phyloP scores from a whole-genome alignment of 2,113 vertebrate genomes.

The Nerophis lumbriciformis region DNA sequence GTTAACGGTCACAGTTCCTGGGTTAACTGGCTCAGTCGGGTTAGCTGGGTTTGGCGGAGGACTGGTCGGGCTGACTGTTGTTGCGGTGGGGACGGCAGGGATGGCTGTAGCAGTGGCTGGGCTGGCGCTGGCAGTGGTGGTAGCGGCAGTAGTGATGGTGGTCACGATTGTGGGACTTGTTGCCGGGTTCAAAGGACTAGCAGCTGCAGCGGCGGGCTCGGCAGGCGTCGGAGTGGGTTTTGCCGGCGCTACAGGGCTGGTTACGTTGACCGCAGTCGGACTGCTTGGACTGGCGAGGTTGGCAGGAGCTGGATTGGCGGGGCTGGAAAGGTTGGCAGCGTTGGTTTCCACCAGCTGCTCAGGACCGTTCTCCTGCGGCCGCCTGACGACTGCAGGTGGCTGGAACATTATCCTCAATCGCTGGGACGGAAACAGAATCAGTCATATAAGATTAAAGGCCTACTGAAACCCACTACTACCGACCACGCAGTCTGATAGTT shows the following conservation, averaged over 20 bases:
- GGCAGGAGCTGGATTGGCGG: slow-evolving; percentile 23
- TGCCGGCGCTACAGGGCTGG: slow-evolving; percentile 32
- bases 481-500: no score
- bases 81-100: slow-evolving; percentile 32
- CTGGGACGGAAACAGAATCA: slow-evolving; percentile 55
- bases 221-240: slow-evolving; percentile 19
- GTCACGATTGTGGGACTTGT: slow-evolving; percentile 37
- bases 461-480: no score
- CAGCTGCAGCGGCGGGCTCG: slow-evolving; percentile 68
- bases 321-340: slow-evolving; percentile 47
- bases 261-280: slow-evolving; percentile 64
- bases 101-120: slow-evolving; percentile 19
- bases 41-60: slow-evolving; percentile 48
- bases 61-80: slow-evolving; percentile 51
- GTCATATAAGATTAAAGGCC: slow-evolving; percentile 3
- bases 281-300: slow-evolving; percentile 39
- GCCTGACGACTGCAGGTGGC: slow-evolving; percentile 78
- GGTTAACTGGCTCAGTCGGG: slow-evolving; percentile 49
- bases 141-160: slow-evolving; percentile 36
- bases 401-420: slow-evolving; percentile 90
- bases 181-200: slow-evolving; percentile 46
- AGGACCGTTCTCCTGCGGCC: slow-evolving; percentile 83
- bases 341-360: slow-evolving; percentile 78
- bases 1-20: slow-evolving; percentile 70
- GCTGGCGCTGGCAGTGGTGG: slow-evolving; percentile 29